Evolutionary conservation across 2,888 invertebrate genomes (phyloP).

Genomic region (Yponomeuta sedellus): DNA sequence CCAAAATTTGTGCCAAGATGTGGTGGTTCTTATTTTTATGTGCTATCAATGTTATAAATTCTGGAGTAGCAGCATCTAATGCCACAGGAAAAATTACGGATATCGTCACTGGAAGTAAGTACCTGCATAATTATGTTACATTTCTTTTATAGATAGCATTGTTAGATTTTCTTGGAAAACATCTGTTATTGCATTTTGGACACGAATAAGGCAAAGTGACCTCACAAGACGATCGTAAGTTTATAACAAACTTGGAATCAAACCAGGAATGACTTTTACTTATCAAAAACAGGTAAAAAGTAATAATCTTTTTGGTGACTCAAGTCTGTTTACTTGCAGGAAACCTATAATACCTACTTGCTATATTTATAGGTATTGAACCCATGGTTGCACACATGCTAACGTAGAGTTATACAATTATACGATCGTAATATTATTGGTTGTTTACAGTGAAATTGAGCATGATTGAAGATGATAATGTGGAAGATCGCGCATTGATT

Average conservation of each 20-base stretch:
- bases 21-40: constrained; percentile 71
- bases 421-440: background rate
- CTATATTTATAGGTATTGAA: background rate
- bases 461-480: constrained; percentile 12
- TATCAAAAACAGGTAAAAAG: background rate
- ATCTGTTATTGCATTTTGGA: background rate
- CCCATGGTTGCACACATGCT: background rate
- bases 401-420: background rate
- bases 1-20: constrained; percentile 70
- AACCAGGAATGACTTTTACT: background rate
- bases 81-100: constrained; percentile 36
- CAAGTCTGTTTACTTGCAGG: background rate
- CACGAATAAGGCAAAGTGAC: background rate
- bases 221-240: no score
- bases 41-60: constrained; percentile 60
- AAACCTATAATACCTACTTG: background rate
- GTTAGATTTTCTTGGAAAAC: constrained; percentile 5
- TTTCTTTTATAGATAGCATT: constrained; percentile 12
- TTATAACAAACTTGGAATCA: no score
- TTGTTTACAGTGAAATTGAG: background rate
- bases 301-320: background rate
- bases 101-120: constrained; percentile 52
- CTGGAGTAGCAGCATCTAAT: constrained; percentile 56
- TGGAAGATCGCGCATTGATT: constrained; percentile 19
- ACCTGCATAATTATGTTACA: constrained; percentile 22